Evolutionary conservation across 2,888 invertebrate species (phyloP), one percentile per base, ranked within the genome.

Genomic region (Tetheella fluctuosa): DNA sequence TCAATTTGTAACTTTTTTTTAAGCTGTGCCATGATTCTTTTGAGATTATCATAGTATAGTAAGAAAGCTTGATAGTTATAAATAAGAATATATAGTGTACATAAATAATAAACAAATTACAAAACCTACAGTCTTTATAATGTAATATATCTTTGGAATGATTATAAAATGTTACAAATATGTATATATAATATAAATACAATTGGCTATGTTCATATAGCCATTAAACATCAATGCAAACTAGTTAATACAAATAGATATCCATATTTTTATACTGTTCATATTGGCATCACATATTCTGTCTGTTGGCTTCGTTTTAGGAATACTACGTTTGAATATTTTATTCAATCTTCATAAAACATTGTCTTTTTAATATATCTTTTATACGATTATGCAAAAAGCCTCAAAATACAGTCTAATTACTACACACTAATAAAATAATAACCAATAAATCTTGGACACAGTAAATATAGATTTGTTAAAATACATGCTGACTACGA

Each of bases 61-160:
- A 20, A 20, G 20, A 48, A 20, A 48, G 48, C 48, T 48, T 17
- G n/a, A 25, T 23, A 15, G 23, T 25, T 53, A 53, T 53, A 25
- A 52, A 52, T 23, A 25, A 53, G 53, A 53, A 23, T 25, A 12
- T 7, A 53, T 53, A 48, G 17, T n/a, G 28, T 53, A 53, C 37
- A 48, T 25, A 65, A 59, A 65, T 39, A 58, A 34, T 61, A 68
- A 57, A 67, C 59, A 69, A 69, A 68, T 72, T 71, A 72, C 71
- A 70, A 71, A 79, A 76, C 68, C 64, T 77, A 77, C 79, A 85
- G 79, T 83, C 83, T 83, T 83, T 75, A 74, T 80, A 39, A 42
- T 48, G 48, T 48, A 20, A 48, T 48, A 48, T 73, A 84, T 91
- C 91, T 91, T 91, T 91, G 91, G 91, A 91, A 91, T 90, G 88